Conservation (phyloP, 1,140 invertebrate species). For the Brachionus manjavacas region DNA sequence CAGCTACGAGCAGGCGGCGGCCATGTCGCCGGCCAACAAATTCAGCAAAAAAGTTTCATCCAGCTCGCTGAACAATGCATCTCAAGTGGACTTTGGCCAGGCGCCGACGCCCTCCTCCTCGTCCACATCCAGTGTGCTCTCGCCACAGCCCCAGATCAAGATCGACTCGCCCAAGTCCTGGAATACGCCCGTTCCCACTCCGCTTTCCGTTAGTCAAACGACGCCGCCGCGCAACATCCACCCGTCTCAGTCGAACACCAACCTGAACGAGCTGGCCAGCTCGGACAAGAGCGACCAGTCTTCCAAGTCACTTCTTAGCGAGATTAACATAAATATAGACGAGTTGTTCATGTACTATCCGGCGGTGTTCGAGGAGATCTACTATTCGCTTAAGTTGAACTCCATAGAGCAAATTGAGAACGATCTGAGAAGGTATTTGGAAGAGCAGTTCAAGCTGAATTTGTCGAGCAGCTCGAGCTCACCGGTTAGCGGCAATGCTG, state of each 20-base stretch:
- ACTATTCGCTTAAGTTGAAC: constrained; percentile 10
- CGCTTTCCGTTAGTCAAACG: constrained; percentile 10
- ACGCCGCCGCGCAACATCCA: background rate
- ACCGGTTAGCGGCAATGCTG: background rate
- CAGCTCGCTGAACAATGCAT: background rate
- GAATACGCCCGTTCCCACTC: constrained; percentile 7
- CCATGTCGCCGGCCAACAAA: background rate
- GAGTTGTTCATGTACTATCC: constrained; percentile 38
- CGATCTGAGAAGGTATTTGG: constrained; percentile 37
- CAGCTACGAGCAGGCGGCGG: background rate
- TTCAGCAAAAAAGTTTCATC: constrained; percentile 7
- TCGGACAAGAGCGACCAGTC: background rate
- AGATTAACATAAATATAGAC: constrained; percentile 36
- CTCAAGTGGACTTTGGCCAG: constrained; percentile 14
- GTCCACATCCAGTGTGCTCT: background rate
- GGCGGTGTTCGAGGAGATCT: constrained; percentile 36
- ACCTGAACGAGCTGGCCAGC: background rate
- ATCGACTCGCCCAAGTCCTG: constrained; percentile 29
- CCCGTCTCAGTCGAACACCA: background rate
- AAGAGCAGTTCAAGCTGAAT: constrained; percentile 31
- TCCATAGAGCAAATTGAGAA: constrained; percentile 40
- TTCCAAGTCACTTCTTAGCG: constrained; percentile 33
- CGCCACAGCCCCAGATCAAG: background rate
- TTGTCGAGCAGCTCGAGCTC: constrained; percentile 15
- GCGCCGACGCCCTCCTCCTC: constrained; percentile 20